These are phyloP conservation scores for Parasteatoda lunata DNA, from an alignment of 2,888 invertebrate species.

Conservation along the genomic window DNA sequence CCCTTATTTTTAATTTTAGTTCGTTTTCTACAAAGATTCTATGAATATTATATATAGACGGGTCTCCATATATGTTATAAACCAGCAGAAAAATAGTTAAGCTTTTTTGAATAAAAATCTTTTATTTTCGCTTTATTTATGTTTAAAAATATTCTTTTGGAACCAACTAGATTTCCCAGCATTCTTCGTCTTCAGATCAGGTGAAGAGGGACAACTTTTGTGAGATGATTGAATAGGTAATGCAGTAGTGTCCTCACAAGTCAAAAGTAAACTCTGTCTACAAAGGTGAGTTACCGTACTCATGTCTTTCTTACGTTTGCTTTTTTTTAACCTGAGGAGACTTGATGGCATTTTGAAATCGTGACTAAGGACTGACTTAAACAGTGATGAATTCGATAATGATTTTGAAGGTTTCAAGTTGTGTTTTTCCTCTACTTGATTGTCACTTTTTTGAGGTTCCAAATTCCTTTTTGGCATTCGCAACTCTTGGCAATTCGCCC, in stretches of 20 bases:
- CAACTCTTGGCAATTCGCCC: constrained; percentile 56
- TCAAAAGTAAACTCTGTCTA: constrained; percentile 58
- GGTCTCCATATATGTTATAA: no score
- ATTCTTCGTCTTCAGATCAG: constrained; percentile 55
- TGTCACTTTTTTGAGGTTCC: constrained; percentile 18
- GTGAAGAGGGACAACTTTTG: constrained; percentile 64
- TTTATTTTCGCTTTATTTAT: constrained; percentile 35
- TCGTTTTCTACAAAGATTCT: no score
- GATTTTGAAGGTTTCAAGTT: constrained; percentile 51
- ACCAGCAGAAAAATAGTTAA: not conserved
- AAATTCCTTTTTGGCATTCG: constrained; percentile 21
- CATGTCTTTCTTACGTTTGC: constrained; percentile 63
- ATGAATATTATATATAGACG: no score
- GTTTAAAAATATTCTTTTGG: constrained; percentile 58
- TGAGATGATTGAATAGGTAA: constrained; percentile 4
- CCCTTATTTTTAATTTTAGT: no score
- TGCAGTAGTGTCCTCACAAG: constrained; percentile 16
- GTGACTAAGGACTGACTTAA: constrained; percentile 36
- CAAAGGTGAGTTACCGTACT: constrained; percentile 58
- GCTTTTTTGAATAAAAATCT: not conserved
- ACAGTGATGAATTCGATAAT: constrained; percentile 55
- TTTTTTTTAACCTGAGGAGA: constrained; percentile 38
- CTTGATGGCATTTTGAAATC: constrained; percentile 51
- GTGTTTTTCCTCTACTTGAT: not conserved
- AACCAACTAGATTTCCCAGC: constrained; percentile 46